Evolutionary conservation across 1,140 invertebrate species (phyloP).

Genomic region (Sinella curviseta): DNA sequence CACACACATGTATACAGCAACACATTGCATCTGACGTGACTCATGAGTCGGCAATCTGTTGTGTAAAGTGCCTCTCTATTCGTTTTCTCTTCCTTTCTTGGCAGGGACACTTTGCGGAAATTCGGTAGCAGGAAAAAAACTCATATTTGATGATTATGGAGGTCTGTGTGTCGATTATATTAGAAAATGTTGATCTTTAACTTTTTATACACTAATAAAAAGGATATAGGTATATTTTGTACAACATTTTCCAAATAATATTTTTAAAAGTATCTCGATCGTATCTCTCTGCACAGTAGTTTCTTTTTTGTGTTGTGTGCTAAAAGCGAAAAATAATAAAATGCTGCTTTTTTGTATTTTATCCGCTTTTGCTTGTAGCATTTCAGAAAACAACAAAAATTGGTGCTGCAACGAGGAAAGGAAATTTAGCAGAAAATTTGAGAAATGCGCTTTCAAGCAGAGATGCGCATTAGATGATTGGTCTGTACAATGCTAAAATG

Average conservation of each 20-base stretch:
- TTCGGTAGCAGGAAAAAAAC: not conserved
- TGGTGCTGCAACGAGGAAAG: not conserved
- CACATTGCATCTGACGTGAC: not conserved
- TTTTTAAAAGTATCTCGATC: too few relatives aligned
- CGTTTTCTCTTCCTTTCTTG: not conserved
- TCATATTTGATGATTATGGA: not conserved
- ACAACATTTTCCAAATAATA: too few relatives aligned
- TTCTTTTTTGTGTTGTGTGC: not conserved
- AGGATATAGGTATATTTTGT: too few relatives aligned
- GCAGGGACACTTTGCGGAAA: slow-evolving; percentile 3
- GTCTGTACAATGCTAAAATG: too few relatives aligned
- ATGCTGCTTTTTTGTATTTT: too few relatives aligned
- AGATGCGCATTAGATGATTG: too few relatives aligned
- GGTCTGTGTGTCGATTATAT: not conserved
- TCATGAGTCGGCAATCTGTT: slow-evolving; percentile 16
- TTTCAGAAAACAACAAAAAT: not conserved
- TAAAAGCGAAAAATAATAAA: too few relatives aligned
- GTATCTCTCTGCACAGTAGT: too few relatives aligned
- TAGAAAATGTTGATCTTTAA: not conserved
- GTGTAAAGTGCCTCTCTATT: not conserved
- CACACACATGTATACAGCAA: not conserved
- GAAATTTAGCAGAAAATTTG: slow-evolving; percentile 17
- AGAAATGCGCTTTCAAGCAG: not conserved
- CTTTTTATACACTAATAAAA: not conserved
- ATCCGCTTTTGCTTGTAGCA: too few relatives aligned